Evolutionary conservation across 2,797 vertebrate species (phyloP).

Genomic region (Falco concolor): DNA sequence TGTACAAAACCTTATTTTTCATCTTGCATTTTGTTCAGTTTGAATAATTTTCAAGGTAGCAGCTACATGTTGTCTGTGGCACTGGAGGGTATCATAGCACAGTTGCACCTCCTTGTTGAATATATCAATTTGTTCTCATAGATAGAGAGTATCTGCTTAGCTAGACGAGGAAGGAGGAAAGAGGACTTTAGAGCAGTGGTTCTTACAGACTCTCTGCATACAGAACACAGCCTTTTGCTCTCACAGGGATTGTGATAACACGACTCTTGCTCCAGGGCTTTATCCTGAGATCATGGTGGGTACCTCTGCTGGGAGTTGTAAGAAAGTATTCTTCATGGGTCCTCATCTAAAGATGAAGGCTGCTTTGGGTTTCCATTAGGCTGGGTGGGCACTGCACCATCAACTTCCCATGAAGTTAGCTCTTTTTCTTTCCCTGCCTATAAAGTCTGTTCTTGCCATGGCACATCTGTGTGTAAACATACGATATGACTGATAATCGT

Average conservation of each 20-base stretch:
- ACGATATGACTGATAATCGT: accelerated
- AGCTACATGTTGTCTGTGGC: neutral
- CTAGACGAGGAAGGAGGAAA: neutral
- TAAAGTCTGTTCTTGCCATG: neutral
- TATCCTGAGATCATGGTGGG: neutral
- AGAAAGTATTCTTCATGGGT: neutral
- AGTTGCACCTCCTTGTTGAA: neutral
- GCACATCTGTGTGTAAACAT: neutral
- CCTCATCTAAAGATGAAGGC: neutral
- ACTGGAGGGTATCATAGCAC: neutral
- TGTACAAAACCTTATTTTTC: neutral
- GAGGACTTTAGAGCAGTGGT: neutral
- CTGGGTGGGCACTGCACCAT: neutral
- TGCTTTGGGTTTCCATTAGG: neutral
- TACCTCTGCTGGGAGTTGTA: neutral
- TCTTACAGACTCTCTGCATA: accelerated
- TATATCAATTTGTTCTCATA: neutral
- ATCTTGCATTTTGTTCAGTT: neutral
- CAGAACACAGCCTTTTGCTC: neutral
- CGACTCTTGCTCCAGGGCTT: neutral
- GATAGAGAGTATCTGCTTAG: neutral
- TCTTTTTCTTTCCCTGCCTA: neutral
- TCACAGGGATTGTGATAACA: neutral
- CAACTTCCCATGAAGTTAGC: neutral
- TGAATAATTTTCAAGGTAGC: neutral